phyloP scores from a whole-genome alignment of 2,797 vertebrate genomes.

The Galago senegalensis region DNA sequence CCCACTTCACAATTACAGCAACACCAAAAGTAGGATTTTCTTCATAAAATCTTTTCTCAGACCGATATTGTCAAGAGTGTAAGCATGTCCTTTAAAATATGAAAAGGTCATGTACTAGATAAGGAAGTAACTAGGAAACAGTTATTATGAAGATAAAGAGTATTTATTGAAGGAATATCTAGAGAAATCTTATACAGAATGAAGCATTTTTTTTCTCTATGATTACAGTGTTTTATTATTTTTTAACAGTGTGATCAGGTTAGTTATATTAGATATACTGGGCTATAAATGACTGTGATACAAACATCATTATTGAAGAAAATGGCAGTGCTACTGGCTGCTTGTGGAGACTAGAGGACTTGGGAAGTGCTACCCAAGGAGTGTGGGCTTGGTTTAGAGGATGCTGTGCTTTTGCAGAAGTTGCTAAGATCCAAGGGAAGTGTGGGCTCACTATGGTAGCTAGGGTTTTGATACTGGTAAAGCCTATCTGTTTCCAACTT shows the following conservation, averaged over 20 bases:
- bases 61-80: too few species aligned
- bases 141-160: background rate
- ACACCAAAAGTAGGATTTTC: too few species aligned
- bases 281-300: background rate
- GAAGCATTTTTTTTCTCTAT: background rate
- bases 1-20: too few species aligned
- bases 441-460: constrained; percentile 30
- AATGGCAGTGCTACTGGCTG: background rate
- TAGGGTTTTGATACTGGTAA: constrained; percentile 50
- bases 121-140: background rate
- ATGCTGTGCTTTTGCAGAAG: background rate
- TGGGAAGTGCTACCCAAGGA: background rate
- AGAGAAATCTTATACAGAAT: accelerated
- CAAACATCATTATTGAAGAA: background rate
- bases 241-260: background rate
- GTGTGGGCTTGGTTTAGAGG: background rate
- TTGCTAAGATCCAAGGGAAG: constrained; percentile 56
- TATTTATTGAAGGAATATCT: background rate
- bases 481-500: constrained; percentile 61
- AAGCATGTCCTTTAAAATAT: too few species aligned
- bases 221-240: background rate
- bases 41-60: too few species aligned
- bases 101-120: background rate
- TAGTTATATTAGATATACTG: accelerated
- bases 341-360: background rate